phyloP scores from a whole-genome alignment of 2,113 vertebrate species.

The Hyaena hyaena region DNA sequence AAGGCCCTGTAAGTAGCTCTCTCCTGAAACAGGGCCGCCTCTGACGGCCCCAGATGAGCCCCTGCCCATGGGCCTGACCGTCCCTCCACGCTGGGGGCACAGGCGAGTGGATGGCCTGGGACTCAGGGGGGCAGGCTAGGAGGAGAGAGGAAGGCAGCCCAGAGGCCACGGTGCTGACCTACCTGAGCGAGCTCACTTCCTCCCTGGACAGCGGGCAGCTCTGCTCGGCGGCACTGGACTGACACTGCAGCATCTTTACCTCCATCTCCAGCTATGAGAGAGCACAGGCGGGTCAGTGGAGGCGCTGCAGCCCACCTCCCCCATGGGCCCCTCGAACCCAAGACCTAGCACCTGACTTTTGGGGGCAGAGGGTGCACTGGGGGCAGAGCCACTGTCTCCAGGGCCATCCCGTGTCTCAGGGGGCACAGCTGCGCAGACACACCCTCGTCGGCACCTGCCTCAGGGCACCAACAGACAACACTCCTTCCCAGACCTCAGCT shows the following conservation, averaged over 20 bases:
- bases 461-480: neutral
- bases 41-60: rapidly evolving
- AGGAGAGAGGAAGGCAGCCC: neutral
- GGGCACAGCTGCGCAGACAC: neutral
- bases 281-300: slow-evolving; percentile 50
- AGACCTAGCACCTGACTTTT: rapidly evolving
- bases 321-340: neutral
- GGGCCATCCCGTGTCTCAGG: too few species aligned
- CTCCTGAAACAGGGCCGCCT: neutral
- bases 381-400: neutral
- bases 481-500: neutral
- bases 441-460: neutral
- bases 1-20: neutral
- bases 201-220: slow-evolving; percentile 82
- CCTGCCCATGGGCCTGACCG: neutral
- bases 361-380: neutral
- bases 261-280: slow-evolving; percentile 86
- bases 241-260: slow-evolving; percentile 85
- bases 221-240: slow-evolving; percentile 77
- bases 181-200: slow-evolving; percentile 86
- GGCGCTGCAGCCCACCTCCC: rapidly evolving
- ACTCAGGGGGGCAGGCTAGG: neutral
- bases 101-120: neutral
- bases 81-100: too few species aligned
- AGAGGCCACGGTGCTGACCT: neutral